Conservation (phyloP, 37 sponge, comb jelly and placozoan genomes). For the Cliona cf. orientalis region DNA sequence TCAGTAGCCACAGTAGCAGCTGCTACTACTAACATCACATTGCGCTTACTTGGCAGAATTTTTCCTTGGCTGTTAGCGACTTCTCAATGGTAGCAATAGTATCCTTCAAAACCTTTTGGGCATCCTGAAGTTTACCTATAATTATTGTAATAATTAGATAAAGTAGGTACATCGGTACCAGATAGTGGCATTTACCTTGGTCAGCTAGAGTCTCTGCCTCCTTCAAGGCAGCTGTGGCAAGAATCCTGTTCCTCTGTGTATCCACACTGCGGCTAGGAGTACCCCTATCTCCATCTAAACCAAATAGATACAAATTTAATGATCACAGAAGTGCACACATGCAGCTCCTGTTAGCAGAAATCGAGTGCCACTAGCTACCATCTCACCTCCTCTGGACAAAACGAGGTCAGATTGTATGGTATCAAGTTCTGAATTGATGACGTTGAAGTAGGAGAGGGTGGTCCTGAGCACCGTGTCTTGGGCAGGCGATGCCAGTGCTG, state of each 20-base stretch:
- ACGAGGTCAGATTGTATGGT: conserved; percentile 36
- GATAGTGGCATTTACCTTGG: conserved; percentile 14
- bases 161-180: too few relatives aligned
- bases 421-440: conserved; percentile 76
- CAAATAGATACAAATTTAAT: too few relatives aligned
- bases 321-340: too few relatives aligned
- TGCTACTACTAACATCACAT: neutral
- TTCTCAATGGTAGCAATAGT: conserved; percentile 15
- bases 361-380: too few relatives aligned
- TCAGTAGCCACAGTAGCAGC: neutral
- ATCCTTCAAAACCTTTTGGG: conserved; percentile 18
- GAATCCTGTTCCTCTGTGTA: conserved; percentile 75
- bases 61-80: conserved; percentile 12
- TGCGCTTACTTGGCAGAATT: conserved; percentile 30
- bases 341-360: too few relatives aligned
- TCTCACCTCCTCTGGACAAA: conserved; percentile 50
- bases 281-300: conserved; percentile 50
- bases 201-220: conserved; percentile 74
- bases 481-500: conserved; percentile 27
- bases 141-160: too few relatives aligned
- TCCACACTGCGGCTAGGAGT: conserved; percentile 54
- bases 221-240: conserved; percentile 66
- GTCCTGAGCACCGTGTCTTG: conserved; percentile 28
- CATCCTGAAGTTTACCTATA: conserved; percentile 46
- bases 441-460: conserved; percentile 88